Evolutionary conservation across 2,797 vertebrate genomes (phyloP).

Genomic region (Knipowitschia caucasica): DNA sequence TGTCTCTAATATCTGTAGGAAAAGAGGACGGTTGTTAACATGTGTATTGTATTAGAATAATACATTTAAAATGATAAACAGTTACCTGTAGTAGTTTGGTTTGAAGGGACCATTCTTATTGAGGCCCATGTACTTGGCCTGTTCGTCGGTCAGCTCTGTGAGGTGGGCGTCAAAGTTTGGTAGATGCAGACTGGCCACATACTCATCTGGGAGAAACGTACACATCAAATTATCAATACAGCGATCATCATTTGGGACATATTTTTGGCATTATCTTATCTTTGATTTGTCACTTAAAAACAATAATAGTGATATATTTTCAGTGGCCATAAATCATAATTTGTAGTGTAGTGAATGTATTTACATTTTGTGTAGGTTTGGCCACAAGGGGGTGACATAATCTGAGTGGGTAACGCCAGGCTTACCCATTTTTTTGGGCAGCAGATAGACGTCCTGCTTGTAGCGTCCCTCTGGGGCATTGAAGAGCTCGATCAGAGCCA

Average conservation of each 20-base stretch:
- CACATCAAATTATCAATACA: background rate
- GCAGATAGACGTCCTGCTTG: slow-evolving; percentile 96
- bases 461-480: slow-evolving; percentile 96
- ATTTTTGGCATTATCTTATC: too few relatives aligned
- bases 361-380: background rate
- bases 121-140: slow-evolving; percentile 97
- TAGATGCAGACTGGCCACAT: slow-evolving; percentile 93
- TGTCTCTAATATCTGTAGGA: slow-evolving; percentile 76
- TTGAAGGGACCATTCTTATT: slow-evolving; percentile 99
- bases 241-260: background rate
- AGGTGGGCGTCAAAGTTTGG: slow-evolving; percentile 96
- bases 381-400: slow-evolving; percentile 37
- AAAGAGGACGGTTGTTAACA: slow-evolving; percentile 18
- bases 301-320: too few relatives aligned
- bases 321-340: too few relatives aligned
- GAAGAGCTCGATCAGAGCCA: slow-evolving; percentile 95
- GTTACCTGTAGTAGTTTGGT: slow-evolving; percentile 97
- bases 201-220: slow-evolving; percentile 81
- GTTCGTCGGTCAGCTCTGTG: slow-evolving; percentile 94
- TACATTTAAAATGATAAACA: fast-evolving
- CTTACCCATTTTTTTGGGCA: slow-evolving; percentile 98
- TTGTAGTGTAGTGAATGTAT: too few relatives aligned
- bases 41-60: background rate
- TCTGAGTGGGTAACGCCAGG: too few relatives aligned
- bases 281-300: too few relatives aligned